Evolutionary conservation across 2,797 vertebrate species (phyloP), one percentile per base, ranked within the genome.

Genomic region (Garrulus glandarius): DNA sequence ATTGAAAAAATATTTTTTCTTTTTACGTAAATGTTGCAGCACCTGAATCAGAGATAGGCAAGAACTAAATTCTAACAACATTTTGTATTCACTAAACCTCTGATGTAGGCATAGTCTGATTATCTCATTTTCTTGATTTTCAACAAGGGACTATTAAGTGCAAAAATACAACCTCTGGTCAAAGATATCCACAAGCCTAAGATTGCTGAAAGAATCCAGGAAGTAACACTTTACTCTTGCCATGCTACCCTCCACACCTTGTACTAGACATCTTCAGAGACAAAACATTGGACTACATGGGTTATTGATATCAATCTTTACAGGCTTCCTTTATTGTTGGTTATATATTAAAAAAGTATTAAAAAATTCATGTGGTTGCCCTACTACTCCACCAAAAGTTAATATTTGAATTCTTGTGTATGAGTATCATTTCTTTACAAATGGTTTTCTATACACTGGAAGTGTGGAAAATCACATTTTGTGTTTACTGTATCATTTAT

Each of bases 391-490:
- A 94, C 46, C n/a, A 5, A 56, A 76, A 50, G 36, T 76, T 89
- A 74, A 41, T 87, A 78, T 87, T 80, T 77, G 61, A 77, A 89
- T 91, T 89, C 77, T 93, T 93, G 53, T 52, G 14, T 80, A 60
- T 34, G 39, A 52, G 55, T 94, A 95, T 90, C 87, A 92, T 96
- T 95, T 97, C 60, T 85, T 93, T 89, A 91, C 75, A 90, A 95
- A 96, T 86, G 37, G 4, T 74, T 95, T 89, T 96, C 67, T 56
- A 44, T 39, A 84, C 29, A 67, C 34, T 79, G 43, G 55, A 93
- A 76, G 56, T 80, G 78, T 64, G 21, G 23, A 89, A 92, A 81
- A 61, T 39, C 27, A 91, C 44, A 84, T 68, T 93, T 89, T 76
- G 3, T 93, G 60, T 92, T 97, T 95, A 97, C 83, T 6, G 4